Percentiles rank a stretch among this genome's conserved stretches.
phyloP scores from a whole-genome alignment of 2,113 vertebrate genomes.

The Lasiurus cinereus region DNA sequence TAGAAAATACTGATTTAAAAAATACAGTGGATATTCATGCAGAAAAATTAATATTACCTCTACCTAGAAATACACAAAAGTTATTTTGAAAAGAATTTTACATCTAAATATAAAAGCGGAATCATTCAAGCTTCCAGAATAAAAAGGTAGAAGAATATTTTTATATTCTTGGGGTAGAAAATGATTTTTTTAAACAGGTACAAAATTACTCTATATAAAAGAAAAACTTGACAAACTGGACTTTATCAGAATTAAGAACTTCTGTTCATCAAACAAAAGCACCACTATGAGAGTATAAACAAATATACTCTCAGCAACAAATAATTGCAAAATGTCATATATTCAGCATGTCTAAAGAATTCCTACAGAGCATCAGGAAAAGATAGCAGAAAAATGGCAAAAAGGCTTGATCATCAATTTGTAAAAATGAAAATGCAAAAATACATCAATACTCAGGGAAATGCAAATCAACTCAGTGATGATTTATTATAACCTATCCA shows the following conservation, averaged over 20 bases:
- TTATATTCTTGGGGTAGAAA: background rate
- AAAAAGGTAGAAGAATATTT: too few relatives aligned
- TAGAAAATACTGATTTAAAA: background rate
- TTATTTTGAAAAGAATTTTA: too few relatives aligned
- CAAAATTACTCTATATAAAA: background rate
- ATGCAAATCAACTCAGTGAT: background rate
- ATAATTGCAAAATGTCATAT: background rate
- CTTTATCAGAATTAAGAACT: background rate
- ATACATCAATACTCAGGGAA: background rate
- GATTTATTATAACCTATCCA: background rate
- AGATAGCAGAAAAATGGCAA: background rate
- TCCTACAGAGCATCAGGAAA: background rate
- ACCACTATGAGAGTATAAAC: background rate
- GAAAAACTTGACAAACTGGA: background rate
- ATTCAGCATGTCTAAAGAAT: background rate
- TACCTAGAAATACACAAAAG: too few relatives aligned
- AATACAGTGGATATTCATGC: background rate
- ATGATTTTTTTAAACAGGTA: background rate
- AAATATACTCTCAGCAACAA: background rate
- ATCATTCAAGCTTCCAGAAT: too few relatives aligned
- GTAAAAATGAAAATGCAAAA: background rate
- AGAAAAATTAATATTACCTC: too few relatives aligned
- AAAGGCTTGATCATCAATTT: background rate
- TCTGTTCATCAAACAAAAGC: background rate
- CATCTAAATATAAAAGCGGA: too few relatives aligned